Base-by-base conservation (phyloP, 2,888 invertebrate genomes). In the Leucozona laternaria region DNA sequence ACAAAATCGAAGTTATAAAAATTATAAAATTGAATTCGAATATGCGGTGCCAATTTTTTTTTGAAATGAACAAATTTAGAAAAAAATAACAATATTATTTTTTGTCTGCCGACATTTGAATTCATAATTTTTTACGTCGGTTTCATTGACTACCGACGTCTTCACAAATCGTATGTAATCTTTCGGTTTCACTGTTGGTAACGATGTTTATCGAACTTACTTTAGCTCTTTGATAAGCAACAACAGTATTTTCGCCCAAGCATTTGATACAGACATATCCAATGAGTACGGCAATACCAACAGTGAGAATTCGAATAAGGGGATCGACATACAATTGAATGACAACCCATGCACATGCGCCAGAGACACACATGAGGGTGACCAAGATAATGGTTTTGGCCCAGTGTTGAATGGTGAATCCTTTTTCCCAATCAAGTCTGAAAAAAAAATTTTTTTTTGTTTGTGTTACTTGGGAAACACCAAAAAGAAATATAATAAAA, bases 161-260 rank as follows among this genome's bases (percentile, higher is more conserved):
- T 88, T 92, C 91, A 81, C 92, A 92, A 60, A 92, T 92, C 45
- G 92, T 92, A 76, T 92, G 92, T 43, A 92, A 86, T 79, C 92
- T 92, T 84, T 92, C 91, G 90, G 90, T 91, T 85, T 92, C 92
- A 45, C 91, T 89, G 88, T 90, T 91, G 79, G 92, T 92, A 66
- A 95, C 93, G 89, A 98, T 98, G 90, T 95, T 96, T 66, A 98
- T 94, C 1, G 97, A 96, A 45, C 97, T 97, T 13, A 97, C 97
- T 93, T 97, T 97, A 89, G 98, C 97, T 84, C 97, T 95, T 90
- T 97, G 97, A 93, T 97, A 97, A n/a, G 97, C 97, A 76, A 96
- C 96, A 66, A 97, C 95, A 2, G 97, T 97, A 90, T 97, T 97
- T 91, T 97, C 95, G 85, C 97, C 97, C 88, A 98, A 94, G 92